Base-by-base conservation (phyloP, 2,797 vertebrate species). In the Bradypodion pumilum region DNA sequence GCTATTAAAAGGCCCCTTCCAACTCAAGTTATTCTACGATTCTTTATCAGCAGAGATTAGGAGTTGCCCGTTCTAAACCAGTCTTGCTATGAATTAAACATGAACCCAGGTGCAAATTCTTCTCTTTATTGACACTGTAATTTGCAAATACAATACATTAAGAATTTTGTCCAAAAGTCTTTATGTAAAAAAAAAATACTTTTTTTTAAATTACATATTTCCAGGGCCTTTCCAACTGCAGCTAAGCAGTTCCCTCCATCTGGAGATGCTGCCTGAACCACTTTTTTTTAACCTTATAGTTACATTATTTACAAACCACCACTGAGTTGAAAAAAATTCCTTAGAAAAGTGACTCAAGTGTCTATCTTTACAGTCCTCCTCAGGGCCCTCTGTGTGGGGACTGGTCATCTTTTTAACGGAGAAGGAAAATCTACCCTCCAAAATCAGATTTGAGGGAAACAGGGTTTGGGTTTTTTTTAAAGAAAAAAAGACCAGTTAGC, bases 141-240 rank as follows among this genome's bases (percentile, higher is more conserved):
- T 80, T 81, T 85, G 65, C 65, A 81, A 81, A 85, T 80, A 81
- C 78, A 81, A 69, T 81, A 85, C 79, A 72, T 85, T 76, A 85
- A 81, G 74, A 81, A 85, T 85, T 80, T 68, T 81, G 59, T 63
- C 76, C 70, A 79, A 84, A 84, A 84, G 42, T 52, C 21, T 44
- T 21, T 40, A 68, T 82, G 72, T 66, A 76, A 86, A 82, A 85
- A 82, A 85, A 86, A 87, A 83, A 80, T 76, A 87, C 42, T n/a
- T n/a, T n/a, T 78, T 86, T 70, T 80, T 70, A 83, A 83, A 87
- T 72, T 72, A 87, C 81, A 59, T n/a, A 19, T 72, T 81, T 81
- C 37, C 32, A n/a, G 37, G 35, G 21, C 74, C 44, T 21, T 27
- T 10, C 8, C 9, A 27, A 35, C 40, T 35, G 42, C 69, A 59